Percentiles rank a stretch among this genome's conserved stretches.
phyloP scores from a whole-genome alignment of 2,113 vertebrate species.

The Podocnemis expansa region DNA sequence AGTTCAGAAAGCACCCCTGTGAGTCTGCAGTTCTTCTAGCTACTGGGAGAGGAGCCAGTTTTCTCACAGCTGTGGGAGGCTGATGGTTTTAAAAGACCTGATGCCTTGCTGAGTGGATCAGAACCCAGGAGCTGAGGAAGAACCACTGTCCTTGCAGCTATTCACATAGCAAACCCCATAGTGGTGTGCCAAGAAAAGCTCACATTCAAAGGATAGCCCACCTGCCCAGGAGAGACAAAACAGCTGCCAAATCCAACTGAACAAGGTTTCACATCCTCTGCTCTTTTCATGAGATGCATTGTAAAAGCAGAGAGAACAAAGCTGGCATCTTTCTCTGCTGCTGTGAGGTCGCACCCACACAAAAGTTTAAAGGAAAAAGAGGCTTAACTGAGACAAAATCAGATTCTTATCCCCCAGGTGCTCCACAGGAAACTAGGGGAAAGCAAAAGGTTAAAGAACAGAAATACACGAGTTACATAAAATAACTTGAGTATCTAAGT shows the following conservation, averaged over 20 bases:
- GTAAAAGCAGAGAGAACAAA: neutral
- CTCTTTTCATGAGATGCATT: neutral
- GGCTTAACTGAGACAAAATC: neutral
- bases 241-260: neutral
- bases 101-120: neutral
- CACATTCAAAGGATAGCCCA: neutral
- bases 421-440: neutral
- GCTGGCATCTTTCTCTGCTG: neutral
- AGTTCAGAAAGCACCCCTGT: neutral
- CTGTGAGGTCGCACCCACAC: neutral
- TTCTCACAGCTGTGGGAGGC: neutral
- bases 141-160: neutral
- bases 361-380: neutral
- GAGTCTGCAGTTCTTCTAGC: neutral
- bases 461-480: too few relatives aligned
- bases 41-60: neutral
- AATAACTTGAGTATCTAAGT: too few relatives aligned
- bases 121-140: neutral
- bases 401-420: neutral
- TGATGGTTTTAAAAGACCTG: neutral
- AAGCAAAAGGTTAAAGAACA: neutral
- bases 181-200: neutral
- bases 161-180: neutral
- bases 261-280: neutral
- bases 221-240: neutral